Evolutionary conservation across 2,888 invertebrate genomes (phyloP).

Genomic region (Sphaeridia pumilis): DNA sequence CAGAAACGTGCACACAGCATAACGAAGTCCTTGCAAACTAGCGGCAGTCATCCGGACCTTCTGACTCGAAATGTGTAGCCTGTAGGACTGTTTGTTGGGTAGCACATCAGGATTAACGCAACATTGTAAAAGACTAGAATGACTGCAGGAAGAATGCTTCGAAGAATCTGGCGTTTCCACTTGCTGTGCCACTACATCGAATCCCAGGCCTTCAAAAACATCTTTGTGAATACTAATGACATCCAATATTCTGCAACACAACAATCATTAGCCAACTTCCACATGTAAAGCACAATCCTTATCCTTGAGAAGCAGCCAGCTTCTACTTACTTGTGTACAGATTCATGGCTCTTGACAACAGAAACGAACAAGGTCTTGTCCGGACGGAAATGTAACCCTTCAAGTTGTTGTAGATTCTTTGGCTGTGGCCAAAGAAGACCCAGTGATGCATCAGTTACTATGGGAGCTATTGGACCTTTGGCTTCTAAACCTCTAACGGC

Average conservation of each 20-base stretch:
- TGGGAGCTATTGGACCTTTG: constrained; percentile 38
- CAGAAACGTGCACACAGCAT: constrained; percentile 47
- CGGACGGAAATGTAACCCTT: constrained; percentile 42
- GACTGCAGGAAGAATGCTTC: constrained; percentile 23
- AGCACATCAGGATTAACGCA: constrained; percentile 45
- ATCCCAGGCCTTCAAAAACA: constrained; percentile 42
- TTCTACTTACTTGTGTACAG: constrained; percentile 36
- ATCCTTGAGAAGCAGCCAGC: not conserved
- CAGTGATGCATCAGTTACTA: constrained; percentile 42
- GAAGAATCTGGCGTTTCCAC: constrained; percentile 30
- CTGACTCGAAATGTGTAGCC: constrained; percentile 44
- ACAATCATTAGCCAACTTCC: not conserved
- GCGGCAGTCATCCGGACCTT: constrained; percentile 46
- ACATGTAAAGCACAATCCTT: not conserved
- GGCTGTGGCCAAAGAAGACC: constrained; percentile 51
- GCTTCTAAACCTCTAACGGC: constrained; percentile 36
- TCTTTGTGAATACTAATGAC: constrained; percentile 46
- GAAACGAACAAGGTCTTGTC: constrained; percentile 44
- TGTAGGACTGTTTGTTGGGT: constrained; percentile 44
- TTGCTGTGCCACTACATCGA: constrained; percentile 40
- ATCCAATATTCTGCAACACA: constrained; percentile 41
- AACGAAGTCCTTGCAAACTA: constrained; percentile 47
- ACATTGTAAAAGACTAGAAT: constrained; percentile 44
- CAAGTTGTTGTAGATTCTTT: constrained; percentile 45
- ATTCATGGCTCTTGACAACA: constrained; percentile 38